A percentile compares a stretch with the other conserved stretches of the same genome.
Conservation (phyloP, 2,797 vertebrate genomes). For the Sebastiscus tertius region DNA sequence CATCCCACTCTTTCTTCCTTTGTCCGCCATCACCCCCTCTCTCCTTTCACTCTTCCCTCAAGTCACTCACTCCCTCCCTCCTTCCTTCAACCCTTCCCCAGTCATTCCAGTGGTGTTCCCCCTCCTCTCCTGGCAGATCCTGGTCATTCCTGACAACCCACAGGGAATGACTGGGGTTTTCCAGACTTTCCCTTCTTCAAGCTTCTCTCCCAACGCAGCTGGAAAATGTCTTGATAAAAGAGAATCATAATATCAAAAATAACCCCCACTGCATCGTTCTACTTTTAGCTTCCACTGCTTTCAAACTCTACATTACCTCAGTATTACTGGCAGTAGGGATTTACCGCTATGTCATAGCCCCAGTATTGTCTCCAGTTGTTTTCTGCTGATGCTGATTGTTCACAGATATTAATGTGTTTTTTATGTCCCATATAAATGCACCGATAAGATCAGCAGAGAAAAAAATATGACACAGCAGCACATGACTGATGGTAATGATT, state of each 20-base stretch:
- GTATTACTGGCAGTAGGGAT: background rate
- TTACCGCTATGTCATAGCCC: background rate
- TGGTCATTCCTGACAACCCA: conserved; percentile 73
- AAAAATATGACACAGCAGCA: background rate
- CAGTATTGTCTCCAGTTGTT: background rate
- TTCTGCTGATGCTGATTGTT: conserved; percentile 5
- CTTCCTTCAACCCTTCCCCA: conserved; percentile 10
- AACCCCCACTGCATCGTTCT: background rate
- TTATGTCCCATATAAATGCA: background rate
- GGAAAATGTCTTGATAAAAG: conserved; percentile 37
- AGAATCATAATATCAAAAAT: conserved; percentile 12
- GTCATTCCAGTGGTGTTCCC: conserved; percentile 57
- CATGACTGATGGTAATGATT: conserved; percentile 6
- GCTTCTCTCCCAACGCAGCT: conserved; percentile 10
- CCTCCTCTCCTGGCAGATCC: conserved; percentile 74
- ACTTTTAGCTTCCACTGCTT: background rate
- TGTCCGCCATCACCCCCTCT: background rate
- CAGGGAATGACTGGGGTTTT: conserved; percentile 76
- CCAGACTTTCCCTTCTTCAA: conserved; percentile 57
- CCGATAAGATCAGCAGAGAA: conserved; percentile 20
- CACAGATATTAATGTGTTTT: conserved; percentile 10
- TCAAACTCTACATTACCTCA: background rate
- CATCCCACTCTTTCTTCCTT: background rate
- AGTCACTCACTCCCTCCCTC: conserved; percentile 3
- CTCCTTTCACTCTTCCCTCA: conserved; percentile 2